Evolutionary conservation across 2,113 vertebrate species (phyloP), one percentile per base, ranked within the genome.

Genomic region (Amphiprion percula): DNA sequence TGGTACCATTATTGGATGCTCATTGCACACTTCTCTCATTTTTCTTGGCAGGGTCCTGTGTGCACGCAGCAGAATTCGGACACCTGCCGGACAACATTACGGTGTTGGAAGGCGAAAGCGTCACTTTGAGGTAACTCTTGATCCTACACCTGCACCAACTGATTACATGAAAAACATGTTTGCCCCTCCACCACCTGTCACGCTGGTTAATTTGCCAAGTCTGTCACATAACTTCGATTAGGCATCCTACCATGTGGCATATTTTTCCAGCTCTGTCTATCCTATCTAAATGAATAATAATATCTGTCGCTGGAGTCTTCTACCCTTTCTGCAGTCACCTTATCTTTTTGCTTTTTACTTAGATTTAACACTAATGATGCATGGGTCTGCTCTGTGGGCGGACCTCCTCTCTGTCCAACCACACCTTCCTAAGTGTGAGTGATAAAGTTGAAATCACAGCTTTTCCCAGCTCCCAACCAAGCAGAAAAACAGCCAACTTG

Each of bases 61-160:
- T 85, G 54, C 82, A 73, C 7, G 92, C 90, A 41, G 93, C 87
- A 47, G 94, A 95, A 81, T 91, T 93, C 84, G 87, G 89, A 85
- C 91, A 93, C 90, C 88, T 94, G 89, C 95, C 94, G 63, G 95
- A 95, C 87, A 95, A 95, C 89, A 94, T 95, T 70, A 95, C 94
- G 26, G 94, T 95, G 44, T 69, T 93, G 90, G 94, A 95, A 87
- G 94, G 94, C 71, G 91, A 94, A 33, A 94, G 86, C 80, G 92
- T 95, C 84, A 91, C 91, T 87, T 84, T 95, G 89, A 94, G 94
- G 95, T 94, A 87, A 91, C 79, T 81, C 66, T 61, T 80, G 74
- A 82, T 83, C 23, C 56, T 74, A 54, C 92, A 93, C 83, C 87
- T 92, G 86, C 87, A 88, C 83, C 73, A 23, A 54, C 69, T 92